phyloP scores from a whole-genome alignment of 2,113 vertebrate genomes.

The Poeciliopsis prolifica region DNA sequence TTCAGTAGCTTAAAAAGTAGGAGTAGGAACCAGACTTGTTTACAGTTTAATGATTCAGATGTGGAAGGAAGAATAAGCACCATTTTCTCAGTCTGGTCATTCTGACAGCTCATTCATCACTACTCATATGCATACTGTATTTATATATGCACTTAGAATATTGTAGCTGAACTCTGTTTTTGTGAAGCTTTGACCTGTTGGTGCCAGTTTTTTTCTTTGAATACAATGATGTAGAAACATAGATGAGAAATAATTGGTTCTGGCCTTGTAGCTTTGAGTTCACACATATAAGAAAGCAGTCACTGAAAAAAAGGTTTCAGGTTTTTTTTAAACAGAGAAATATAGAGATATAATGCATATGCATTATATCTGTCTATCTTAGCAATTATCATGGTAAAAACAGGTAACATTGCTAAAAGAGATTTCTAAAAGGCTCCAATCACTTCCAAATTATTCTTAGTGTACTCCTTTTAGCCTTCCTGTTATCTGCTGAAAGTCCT shows the following conservation, averaged over 20 bases:
- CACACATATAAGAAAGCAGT: neutral
- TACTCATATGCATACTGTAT: neutral
- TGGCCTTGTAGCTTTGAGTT: neutral
- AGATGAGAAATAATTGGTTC: neutral
- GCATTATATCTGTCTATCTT: too few species aligned
- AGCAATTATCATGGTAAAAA: neutral
- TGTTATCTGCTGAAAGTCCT: neutral
- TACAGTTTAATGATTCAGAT: constrained; percentile 7
- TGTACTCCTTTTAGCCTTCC: neutral
- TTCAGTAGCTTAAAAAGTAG: constrained; percentile 14
- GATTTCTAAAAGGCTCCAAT: neutral
- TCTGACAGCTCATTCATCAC: neutral
- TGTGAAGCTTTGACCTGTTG: too few species aligned
- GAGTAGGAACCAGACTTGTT: neutral
- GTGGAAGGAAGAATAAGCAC: neutral
- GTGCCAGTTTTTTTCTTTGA: too few species aligned
- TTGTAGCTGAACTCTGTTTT: neutral
- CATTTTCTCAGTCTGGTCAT: neutral
- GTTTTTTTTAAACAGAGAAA: neutral
- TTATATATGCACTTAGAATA: neutral
- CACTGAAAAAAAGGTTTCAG: neutral
- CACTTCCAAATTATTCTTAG: neutral
- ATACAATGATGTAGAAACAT: neutral
- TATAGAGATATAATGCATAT: neutral
- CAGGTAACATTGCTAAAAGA: neutral